A percentile compares a stretch with the other conserved stretches of the same genome.
Evolutionary conservation across 2,113 vertebrate species (phyloP).

Genomic region (Oostethus manadensis): DNA sequence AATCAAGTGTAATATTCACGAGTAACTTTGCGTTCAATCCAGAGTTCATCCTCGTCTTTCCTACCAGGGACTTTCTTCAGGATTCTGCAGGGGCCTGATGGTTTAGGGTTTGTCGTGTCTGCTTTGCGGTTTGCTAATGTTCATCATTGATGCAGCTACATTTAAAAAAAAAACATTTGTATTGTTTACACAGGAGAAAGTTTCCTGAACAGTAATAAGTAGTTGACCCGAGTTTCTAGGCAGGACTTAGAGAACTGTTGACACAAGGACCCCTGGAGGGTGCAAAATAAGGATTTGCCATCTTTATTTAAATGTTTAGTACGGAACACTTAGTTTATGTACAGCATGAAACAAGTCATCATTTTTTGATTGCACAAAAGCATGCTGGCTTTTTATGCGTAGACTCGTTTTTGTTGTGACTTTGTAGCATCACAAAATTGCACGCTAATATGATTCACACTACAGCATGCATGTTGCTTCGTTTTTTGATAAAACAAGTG

Average conservation of each 20-base stretch:
- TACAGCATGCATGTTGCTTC: slow-evolving; percentile 17
- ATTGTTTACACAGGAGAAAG: slow-evolving; percentile 7
- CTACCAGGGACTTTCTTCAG: too few relatives aligned
- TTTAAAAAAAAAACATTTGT: slow-evolving; percentile 5
- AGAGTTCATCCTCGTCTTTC: too few relatives aligned
- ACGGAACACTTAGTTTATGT: not conserved
- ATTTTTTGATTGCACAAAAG: slow-evolving; percentile 27
- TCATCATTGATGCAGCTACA: slow-evolving; percentile 2
- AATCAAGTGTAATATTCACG: too few relatives aligned
- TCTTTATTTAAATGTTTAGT: slow-evolving; percentile 45
- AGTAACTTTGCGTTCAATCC: too few relatives aligned
- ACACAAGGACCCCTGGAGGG: slow-evolving; percentile 55
- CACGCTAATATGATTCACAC: not conserved
- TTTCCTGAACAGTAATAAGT: not conserved
- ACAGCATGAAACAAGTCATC: too few relatives aligned
- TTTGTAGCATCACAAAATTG: not conserved
- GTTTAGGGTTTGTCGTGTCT: not conserved
- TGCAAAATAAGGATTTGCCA: slow-evolving; percentile 1
- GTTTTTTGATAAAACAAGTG: slow-evolving; percentile 3
- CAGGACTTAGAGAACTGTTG: slow-evolving; percentile 46
- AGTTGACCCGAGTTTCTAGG: slow-evolving; percentile 28
- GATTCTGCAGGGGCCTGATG: too few relatives aligned
- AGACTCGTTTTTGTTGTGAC: slow-evolving; percentile 3
- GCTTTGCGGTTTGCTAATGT: not conserved
- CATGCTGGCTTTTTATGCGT: not conserved